phyloP scores from a whole-genome alignment of 2,113 vertebrate genomes.

The Gallinago undulata region DNA sequence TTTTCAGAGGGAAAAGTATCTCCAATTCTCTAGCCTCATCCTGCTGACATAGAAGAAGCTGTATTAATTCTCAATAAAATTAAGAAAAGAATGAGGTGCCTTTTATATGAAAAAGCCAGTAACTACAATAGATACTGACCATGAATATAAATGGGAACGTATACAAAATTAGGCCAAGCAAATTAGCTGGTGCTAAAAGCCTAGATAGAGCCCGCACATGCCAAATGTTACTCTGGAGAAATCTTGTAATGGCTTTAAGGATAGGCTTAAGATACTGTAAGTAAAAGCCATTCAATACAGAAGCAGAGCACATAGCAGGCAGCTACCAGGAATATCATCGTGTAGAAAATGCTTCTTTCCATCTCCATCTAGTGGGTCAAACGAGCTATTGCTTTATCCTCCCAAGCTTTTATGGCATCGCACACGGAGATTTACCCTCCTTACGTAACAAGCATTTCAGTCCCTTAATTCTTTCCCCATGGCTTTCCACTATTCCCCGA shows the following conservation, averaged over 20 bases:
- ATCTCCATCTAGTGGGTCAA: constrained; percentile 74
- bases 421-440: neutral
- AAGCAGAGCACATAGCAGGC: neutral
- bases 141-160: constrained; percentile 52
- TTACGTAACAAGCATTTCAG: neutral
- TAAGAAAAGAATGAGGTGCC: neutral
- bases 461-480: neutral
- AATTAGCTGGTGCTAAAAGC: constrained; percentile 52
- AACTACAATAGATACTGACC: constrained; percentile 39
- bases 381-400: neutral
- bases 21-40: neutral
- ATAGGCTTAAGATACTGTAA: constrained; percentile 40
- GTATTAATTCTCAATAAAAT: constrained; percentile 41
- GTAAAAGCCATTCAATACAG: constrained; percentile 44
- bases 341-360: constrained; percentile 54
- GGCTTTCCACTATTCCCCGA: neutral
- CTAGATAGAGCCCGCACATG: neutral
- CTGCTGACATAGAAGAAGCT: constrained; percentile 22
- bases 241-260: constrained; percentile 55
- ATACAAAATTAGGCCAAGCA: constrained; percentile 44
- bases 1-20: constrained; percentile 16
- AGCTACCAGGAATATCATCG: neutral
- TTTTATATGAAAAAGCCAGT: constrained; percentile 26
- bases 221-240: constrained; percentile 52
- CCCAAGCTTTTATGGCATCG: neutral